Conservation (phyloP, 2,888 invertebrate species). For the Rotaria sp. region DNA sequence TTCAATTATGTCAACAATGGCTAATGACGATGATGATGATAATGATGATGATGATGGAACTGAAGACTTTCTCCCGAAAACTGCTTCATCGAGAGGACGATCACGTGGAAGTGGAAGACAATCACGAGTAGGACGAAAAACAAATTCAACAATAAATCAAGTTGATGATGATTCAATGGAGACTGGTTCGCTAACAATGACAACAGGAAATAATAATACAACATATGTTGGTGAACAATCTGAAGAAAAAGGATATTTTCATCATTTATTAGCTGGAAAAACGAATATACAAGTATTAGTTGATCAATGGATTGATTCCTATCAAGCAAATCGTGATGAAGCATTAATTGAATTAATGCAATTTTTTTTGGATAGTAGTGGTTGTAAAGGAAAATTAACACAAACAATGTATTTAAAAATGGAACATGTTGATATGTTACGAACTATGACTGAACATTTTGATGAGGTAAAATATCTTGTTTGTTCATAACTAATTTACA, state of each 20-base stretch:
- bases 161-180: neutral
- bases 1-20: neutral
- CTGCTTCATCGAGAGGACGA: neutral
- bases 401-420: slow-evolving; percentile 83
- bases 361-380: slow-evolving; percentile 93
- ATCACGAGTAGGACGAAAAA: neutral
- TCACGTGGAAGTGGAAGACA: neutral
- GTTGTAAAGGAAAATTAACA: slow-evolving; percentile 67
- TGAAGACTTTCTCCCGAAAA: neutral
- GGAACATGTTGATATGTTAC: slow-evolving; percentile 92
- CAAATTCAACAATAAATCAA: neutral
- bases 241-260: slow-evolving; percentile 22
- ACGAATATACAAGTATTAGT: slow-evolving; percentile 61
- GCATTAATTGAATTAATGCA: slow-evolving; percentile 89
- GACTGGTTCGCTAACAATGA: neutral
- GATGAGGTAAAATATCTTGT: slow-evolving; percentile 67
- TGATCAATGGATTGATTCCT: slow-evolving; percentile 97
- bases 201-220: neutral
- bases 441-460: slow-evolving; percentile 97
- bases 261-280: slow-evolving; percentile 28
- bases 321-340: slow-evolving; percentile 81
- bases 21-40: neutral
- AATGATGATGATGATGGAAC: slow-evolving; percentile 19
- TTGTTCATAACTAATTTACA: no score
- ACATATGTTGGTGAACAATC: neutral